Evolutionary conservation across 2,797 vertebrate species (phyloP).

Genomic region (Rallus crepitans): DNA sequence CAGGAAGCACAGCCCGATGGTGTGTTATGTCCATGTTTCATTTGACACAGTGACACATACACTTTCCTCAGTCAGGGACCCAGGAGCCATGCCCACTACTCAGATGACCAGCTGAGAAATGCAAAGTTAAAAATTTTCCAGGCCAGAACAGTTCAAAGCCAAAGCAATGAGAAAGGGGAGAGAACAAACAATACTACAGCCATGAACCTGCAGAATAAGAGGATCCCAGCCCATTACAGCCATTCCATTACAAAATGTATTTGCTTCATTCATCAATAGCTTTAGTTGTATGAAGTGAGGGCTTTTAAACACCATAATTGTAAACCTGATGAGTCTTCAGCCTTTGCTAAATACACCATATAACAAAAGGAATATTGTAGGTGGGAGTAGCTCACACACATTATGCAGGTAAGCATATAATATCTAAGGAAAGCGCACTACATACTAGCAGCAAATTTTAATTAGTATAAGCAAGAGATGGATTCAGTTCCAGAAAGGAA

Average conservation of each 20-base stretch:
- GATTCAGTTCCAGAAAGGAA: background rate
- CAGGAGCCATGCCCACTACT: background rate
- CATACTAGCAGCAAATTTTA: background rate
- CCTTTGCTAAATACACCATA: background rate
- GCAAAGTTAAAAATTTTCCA: background rate
- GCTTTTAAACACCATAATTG: background rate
- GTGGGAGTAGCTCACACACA: background rate
- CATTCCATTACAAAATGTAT: background rate
- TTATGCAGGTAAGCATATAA: background rate
- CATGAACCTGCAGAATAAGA: background rate
- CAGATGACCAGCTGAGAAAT: background rate
- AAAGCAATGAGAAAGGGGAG: background rate
- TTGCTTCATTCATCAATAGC: background rate
- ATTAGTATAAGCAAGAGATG: background rate
- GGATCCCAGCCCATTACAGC: rapidly evolving
- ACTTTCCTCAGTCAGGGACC: background rate
- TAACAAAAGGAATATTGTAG: background rate
- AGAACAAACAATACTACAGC: background rate
- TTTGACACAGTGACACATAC: rapidly evolving
- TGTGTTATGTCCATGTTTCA: background rate
- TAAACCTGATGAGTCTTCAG: background rate
- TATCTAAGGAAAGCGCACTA: background rate
- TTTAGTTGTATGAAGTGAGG: background rate
- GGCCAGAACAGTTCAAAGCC: background rate
- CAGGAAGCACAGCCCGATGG: background rate